Conservation (phyloP, 1,140 invertebrate species). For the Eubasilissa regina region DNA sequence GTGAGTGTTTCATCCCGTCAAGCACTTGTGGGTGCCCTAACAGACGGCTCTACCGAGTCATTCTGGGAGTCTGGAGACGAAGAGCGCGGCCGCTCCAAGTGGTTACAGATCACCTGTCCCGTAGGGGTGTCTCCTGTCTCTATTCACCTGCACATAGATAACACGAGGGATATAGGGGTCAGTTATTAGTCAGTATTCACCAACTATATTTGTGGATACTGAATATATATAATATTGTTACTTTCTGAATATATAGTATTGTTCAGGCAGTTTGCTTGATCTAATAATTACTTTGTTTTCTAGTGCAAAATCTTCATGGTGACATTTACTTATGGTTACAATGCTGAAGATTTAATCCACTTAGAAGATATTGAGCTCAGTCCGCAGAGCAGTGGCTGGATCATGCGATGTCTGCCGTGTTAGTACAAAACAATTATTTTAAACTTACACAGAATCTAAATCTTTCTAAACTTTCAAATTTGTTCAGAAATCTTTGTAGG, state of each 20-base stretch:
- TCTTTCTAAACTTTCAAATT: too few relatives aligned
- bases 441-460: too few relatives aligned
- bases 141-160: conserved; percentile 93
- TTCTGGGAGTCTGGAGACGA: conserved; percentile 99
- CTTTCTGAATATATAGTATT: too few relatives aligned
- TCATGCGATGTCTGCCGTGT: conserved; percentile 86
- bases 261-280: too few relatives aligned
- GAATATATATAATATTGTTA: too few relatives aligned
- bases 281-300: conserved; percentile 59
- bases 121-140: conserved; percentile 75
- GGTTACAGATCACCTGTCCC: conserved; percentile 70
- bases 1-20: conserved; percentile 93
- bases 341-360: conserved; percentile 85
- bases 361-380: conserved; percentile 89
- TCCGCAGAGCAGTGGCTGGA: conserved; percentile 84
- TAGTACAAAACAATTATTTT: conserved; percentile 60
- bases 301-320: conserved; percentile 92
- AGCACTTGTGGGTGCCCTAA: conserved; percentile 93
- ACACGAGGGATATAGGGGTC: conserved; percentile 91
- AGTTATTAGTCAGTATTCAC: conserved; percentile 60
- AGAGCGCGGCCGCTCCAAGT: conserved; percentile 92
- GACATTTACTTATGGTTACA: conserved; percentile 85
- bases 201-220: background rate
- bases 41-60: conserved; percentile 96
- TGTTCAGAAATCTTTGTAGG: too few relatives aligned